A percentile compares a stretch with the other conserved stretches of the same genome.
Conservation (phyloP, 2,888 invertebrate species). For the Drosophila ezoana region DNA sequence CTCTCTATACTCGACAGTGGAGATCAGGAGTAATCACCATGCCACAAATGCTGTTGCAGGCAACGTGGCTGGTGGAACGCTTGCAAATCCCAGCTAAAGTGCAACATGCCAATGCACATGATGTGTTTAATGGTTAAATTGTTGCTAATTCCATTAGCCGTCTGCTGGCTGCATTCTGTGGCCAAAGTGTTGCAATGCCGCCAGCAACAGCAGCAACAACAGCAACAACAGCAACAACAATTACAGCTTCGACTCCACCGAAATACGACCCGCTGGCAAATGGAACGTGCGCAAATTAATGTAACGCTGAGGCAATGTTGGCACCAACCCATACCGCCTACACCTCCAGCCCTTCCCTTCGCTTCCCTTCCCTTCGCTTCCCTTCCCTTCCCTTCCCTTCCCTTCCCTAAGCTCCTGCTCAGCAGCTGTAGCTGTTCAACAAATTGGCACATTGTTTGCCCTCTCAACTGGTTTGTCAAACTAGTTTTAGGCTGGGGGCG, state of each 20-base stretch:
- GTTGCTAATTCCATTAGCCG: constrained; percentile 79
- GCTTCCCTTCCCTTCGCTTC: too few species aligned
- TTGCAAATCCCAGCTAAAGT: constrained; percentile 34
- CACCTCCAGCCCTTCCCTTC: background rate
- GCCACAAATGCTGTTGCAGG: constrained; percentile 26
- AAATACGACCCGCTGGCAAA: constrained; percentile 52
- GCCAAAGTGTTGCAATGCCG: constrained; percentile 69
- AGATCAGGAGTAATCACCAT: constrained; percentile 43
- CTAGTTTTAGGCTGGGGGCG: constrained; percentile 10
- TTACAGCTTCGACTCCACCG: constrained; percentile 18
- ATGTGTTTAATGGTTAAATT: constrained; percentile 81
- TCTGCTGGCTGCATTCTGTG: constrained; percentile 62
- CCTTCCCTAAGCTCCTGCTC: background rate
- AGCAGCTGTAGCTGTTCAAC: constrained; percentile 25
- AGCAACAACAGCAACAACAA: constrained; percentile 21
- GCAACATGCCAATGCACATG: constrained; percentile 77
- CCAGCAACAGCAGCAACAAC: constrained; percentile 28
- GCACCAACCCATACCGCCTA: constrained; percentile 51
- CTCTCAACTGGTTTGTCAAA: constrained; percentile 58
- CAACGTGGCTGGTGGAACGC: constrained; percentile 10
- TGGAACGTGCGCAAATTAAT: constrained; percentile 76
- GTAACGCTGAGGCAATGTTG: constrained; percentile 64
- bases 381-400: background rate
- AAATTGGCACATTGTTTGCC: constrained; percentile 73
- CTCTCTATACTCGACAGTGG: constrained; percentile 14